Evolutionary conservation across 2,113 vertebrate species (phyloP).

Genomic region (Typhlomys cinereus): DNA sequence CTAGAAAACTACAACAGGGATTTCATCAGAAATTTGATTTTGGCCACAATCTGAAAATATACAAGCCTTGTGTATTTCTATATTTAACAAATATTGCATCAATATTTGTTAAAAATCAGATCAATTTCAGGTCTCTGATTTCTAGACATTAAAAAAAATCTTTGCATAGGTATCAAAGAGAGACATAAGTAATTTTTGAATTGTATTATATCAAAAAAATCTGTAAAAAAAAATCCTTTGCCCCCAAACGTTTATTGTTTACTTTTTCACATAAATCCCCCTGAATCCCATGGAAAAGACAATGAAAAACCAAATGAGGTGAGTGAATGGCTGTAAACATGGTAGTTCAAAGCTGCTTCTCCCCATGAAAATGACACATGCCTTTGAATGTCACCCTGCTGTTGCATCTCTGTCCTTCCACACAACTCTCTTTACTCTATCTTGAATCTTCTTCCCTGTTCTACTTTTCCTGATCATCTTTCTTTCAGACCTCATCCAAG

Average conservation of each 20-base stretch:
- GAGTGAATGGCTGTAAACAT: too few relatives aligned
- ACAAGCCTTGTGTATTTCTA: not conserved
- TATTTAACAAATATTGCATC: slow-evolving; percentile 42
- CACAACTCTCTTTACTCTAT: not conserved
- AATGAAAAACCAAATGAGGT: not conserved
- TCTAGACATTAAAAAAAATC: slow-evolving; percentile 50
- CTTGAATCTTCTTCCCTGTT: not conserved
- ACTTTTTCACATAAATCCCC: not conserved
- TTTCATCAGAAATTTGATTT: not conserved
- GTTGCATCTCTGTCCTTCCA: not conserved
- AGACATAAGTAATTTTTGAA: not conserved
- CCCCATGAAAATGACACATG: not conserved
- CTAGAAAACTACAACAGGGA: not conserved
- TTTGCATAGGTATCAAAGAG: not conserved
- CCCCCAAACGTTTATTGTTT: not conserved
- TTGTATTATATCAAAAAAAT: not conserved
- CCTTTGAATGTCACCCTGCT: not conserved
- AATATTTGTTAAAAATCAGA: slow-evolving; percentile 28
- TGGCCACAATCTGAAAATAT: not conserved
- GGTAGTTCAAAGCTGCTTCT: not conserved
- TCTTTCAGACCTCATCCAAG: not conserved
- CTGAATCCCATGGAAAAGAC: not conserved
- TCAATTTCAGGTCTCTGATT: slow-evolving; percentile 29
- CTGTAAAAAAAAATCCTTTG: not conserved
- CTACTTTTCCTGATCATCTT: not conserved